Evolutionary conservation across 53 echinoderm and acorn worm genomes (phyloP).

Genomic region (Holothuria leucospilota): DNA sequence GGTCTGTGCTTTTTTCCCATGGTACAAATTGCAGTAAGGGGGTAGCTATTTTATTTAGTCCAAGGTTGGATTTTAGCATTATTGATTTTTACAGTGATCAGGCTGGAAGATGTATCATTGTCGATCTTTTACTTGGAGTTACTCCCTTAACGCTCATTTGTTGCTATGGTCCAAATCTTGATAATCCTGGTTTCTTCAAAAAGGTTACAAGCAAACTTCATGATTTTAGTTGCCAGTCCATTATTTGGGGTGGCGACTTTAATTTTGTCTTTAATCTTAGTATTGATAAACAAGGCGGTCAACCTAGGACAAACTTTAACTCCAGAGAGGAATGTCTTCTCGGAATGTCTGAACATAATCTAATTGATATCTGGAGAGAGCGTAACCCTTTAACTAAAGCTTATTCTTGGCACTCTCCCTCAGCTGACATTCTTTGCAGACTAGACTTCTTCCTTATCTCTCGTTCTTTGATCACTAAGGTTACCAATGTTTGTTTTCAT

Average conservation of each 20-base stretch:
- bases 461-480: too few relatives aligned
- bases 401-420: too few relatives aligned
- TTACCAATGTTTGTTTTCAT: too few relatives aligned
- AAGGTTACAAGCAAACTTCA: background rate
- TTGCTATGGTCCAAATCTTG: background rate
- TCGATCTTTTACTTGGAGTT: too few relatives aligned
- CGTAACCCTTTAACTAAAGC: too few relatives aligned
- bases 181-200: background rate
- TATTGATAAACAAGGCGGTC: background rate
- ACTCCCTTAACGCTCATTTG: too few relatives aligned
- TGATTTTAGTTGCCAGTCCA: background rate
- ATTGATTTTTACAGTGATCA: background rate
- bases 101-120: too few relatives aligned
- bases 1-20: background rate
- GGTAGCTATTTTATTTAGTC: background rate
- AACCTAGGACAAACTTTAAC: background rate
- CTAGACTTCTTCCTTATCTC: too few relatives aligned
- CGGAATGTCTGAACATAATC: background rate
- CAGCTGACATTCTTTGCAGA: too few relatives aligned
- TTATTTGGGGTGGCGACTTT: too few relatives aligned
- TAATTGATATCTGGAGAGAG: conserved; percentile 1
- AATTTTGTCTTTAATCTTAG: background rate
- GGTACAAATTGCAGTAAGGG: background rate
- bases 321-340: too few relatives aligned
- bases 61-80: background rate